phyloP scores from a whole-genome alignment of 2,113 vertebrate species.

The Lota lota region DNA sequence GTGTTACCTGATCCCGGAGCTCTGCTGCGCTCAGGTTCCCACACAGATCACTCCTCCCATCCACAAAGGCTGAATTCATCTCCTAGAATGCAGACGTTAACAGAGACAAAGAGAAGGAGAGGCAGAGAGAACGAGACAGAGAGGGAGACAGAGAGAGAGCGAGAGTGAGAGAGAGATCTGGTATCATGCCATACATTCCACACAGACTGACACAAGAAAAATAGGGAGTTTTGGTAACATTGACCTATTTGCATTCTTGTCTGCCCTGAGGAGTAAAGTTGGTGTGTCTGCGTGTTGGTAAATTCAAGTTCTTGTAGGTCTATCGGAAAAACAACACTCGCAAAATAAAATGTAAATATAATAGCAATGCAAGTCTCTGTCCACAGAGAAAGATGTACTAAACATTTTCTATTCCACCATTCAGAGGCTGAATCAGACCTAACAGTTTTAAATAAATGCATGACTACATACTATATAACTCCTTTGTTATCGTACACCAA shows the following conservation, averaged over 20 bases:
- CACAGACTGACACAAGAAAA: conserved; percentile 30
- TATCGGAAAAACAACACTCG: too few species aligned
- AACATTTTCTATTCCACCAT: too few species aligned
- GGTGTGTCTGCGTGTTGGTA: not conserved
- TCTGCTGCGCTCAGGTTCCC: conserved; percentile 61
- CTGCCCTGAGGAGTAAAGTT: not conserved
- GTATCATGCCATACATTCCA: conserved; percentile 27
- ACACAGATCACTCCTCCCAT: conserved; percentile 51
- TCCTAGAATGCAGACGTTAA: conserved; percentile 54
- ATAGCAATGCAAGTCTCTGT: too few species aligned
- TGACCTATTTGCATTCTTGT: conserved; percentile 12
- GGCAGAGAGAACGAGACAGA: conserved; percentile 30
- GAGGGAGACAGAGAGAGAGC: conserved; percentile 22
- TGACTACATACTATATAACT: not conserved
- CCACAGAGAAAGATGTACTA: too few species aligned
- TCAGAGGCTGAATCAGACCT: too few species aligned
- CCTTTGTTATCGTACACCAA: not conserved
- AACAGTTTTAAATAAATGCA: not conserved
- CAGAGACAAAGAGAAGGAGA: conserved; percentile 45
- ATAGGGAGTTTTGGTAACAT: conserved; percentile 29
- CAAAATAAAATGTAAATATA: too few species aligned
- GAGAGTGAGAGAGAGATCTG: conserved; percentile 33
- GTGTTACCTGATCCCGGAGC: conserved; percentile 70
- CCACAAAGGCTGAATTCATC: conserved; percentile 64
- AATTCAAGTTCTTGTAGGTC: too few species aligned